Base-by-base conservation (phyloP, 2,797 vertebrate genomes). In the Tokudaia tokunoshimensis region DNA sequence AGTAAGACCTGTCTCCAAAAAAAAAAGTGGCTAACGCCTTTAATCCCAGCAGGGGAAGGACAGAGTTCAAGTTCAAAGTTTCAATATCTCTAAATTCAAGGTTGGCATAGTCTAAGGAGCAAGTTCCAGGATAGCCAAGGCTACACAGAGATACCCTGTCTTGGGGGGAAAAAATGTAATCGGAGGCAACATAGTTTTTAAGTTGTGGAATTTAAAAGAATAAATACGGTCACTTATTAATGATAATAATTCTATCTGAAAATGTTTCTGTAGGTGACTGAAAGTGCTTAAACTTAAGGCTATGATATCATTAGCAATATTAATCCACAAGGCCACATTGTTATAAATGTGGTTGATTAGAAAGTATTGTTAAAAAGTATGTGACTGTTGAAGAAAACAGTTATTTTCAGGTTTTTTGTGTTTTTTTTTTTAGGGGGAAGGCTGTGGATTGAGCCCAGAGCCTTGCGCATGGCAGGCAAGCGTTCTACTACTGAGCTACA, bases 101-200 rank as follows among this genome's bases (percentile, higher is more conserved):
- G 17, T 37, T 0, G 3, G 34, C 67, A 20, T n/a, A 8, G 34
- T 20, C 17, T 72, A 72, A 37, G 67, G 17, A 31, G 4, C 2
- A 2, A 47, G 41, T 41, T 41, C 57, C 34, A 74, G 29, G 37
- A 50, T 37, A 70, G n/a, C 63, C 17, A 67, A 47, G 63, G 26
- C 61, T 81, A 57, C n/a, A 57, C 11, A 31, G 29, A 67, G 67
- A 19, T 72, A 20, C 7, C 15, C 17, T 37, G 34, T 72, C 67
- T 72, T 17, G 15, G 34, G 31, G 6, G 5, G 3, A 7, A n/a
- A 34, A 44, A 89, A 34, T n/a, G 65, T 72, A 70, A 87, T 70
- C 29, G 93, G 52, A 83, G 84, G 20, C 87, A 96, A 41, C 19
- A 47, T 76, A 67, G 2, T 80, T 96, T 96, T 88, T 82, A 86